Evolutionary conservation across 2,113 vertebrate species (phyloP).

Genomic region (Hydrolagus affinis): DNA sequence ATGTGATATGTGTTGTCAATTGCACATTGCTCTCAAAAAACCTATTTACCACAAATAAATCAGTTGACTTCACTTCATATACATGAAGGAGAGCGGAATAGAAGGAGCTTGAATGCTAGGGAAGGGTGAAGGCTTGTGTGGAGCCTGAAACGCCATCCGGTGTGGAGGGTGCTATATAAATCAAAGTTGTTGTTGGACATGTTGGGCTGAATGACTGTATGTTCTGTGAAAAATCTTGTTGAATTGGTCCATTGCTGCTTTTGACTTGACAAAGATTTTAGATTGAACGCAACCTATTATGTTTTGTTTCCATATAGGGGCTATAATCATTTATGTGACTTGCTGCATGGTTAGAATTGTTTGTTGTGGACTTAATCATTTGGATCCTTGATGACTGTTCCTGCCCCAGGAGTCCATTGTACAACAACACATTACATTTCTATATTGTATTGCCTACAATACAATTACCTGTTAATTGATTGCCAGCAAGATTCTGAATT

Average conservation of each 20-base stretch:
- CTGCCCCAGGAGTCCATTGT: background rate
- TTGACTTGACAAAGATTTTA: background rate
- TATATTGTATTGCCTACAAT: background rate
- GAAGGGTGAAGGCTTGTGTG: too few species aligned
- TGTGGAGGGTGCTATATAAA: too few species aligned
- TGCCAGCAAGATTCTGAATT: background rate
- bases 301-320: too few species aligned
- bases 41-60: background rate
- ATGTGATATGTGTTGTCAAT: background rate
- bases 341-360: background rate
- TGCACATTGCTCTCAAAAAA: background rate
- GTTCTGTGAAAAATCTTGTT: background rate
- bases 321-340: background rate
- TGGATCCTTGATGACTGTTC: background rate
- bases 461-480: background rate
- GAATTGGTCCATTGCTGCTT: too few species aligned
- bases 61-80: background rate
- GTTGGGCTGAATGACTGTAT: too few species aligned
- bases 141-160: too few species aligned
- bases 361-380: background rate
- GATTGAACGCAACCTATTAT: background rate
- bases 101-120: too few species aligned
- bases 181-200: too few species aligned
- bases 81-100: too few species aligned
- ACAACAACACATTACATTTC: too few species aligned